Evolutionary conservation across 2,888 invertebrate species (phyloP).

Genomic region (Pandemis corylana): DNA sequence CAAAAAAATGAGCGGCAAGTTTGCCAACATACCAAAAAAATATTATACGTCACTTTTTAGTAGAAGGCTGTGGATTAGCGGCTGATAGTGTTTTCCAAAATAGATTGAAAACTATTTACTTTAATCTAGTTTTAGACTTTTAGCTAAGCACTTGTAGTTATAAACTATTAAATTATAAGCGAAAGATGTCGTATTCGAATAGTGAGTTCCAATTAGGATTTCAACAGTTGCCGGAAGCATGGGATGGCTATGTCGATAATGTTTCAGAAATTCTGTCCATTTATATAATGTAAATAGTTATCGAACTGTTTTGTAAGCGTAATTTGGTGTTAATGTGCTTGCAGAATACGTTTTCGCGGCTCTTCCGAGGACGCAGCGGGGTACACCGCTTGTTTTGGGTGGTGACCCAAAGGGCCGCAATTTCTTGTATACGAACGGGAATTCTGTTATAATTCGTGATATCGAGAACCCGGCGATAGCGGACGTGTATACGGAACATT

Average conservation of each 20-base stretch:
- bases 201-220: slow-evolving; percentile 68
- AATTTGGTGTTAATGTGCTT: slow-evolving; percentile 50
- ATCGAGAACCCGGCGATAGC: slow-evolving; percentile 97
- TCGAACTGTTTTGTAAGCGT: slow-evolving; percentile 40
- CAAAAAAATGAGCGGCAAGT: slow-evolving; percentile 59
- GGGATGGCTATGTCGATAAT: slow-evolving; percentile 42
- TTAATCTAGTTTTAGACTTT: slow-evolving; percentile 61
- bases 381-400: slow-evolving; percentile 96
- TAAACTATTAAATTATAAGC: slow-evolving; percentile 65
- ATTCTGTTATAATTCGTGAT: slow-evolving; percentile 98
- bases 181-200: slow-evolving; percentile 79
- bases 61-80: slow-evolving; percentile 72
- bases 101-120: slow-evolving; percentile 72
- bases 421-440: slow-evolving; percentile 98
- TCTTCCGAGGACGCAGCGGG: slow-evolving; percentile 97
- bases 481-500: slow-evolving; percentile 99
- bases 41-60: slow-evolving; percentile 75
- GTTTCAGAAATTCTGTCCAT: slow-evolving; percentile 35
- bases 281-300: slow-evolving; percentile 31
- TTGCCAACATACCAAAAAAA: slow-evolving; percentile 64
- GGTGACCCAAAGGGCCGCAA: slow-evolving; percentile 98
- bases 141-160: slow-evolving; percentile 59
- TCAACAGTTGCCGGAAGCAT: slow-evolving; percentile 52
- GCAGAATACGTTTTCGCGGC: slow-evolving; percentile 96
- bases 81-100: slow-evolving; percentile 75